Conservation (phyloP, 2,113 vertebrate species). For the Tautogolabrus adspersus region DNA sequence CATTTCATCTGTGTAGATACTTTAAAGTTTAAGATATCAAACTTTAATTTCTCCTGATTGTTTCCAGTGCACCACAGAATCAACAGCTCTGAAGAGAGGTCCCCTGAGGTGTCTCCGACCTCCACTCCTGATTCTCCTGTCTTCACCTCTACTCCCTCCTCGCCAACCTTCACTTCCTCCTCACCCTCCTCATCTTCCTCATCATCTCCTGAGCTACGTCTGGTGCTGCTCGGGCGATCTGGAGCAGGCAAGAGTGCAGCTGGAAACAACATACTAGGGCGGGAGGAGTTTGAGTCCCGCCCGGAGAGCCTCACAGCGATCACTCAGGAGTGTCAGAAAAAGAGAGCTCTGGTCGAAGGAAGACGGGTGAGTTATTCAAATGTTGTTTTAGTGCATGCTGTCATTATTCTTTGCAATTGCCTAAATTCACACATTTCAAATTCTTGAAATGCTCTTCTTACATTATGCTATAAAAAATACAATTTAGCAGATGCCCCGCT, state of each 20-base stretch:
- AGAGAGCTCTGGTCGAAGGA: slow-evolving; percentile 60
- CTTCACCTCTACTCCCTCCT: slow-evolving; percentile 25
- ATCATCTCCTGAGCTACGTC: slow-evolving; percentile 70
- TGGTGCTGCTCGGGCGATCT: slow-evolving; percentile 80
- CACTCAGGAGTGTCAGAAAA: slow-evolving; percentile 77
- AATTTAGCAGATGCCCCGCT: background rate
- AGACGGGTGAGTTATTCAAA: slow-evolving; percentile 52
- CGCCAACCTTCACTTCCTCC: background rate
- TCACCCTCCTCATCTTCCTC: slow-evolving; percentile 14
- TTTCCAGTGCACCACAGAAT: slow-evolving; percentile 74
- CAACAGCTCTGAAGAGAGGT: slow-evolving; percentile 58
- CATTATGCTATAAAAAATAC: background rate
- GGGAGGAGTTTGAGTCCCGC: slow-evolving; percentile 61
- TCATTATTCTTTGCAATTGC: background rate
- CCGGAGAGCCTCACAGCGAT: slow-evolving; percentile 47
- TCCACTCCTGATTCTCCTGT: slow-evolving; percentile 7
- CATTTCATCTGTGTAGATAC: background rate
- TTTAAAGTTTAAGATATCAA: background rate
- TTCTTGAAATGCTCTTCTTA: background rate
- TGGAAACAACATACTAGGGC: slow-evolving; percentile 79
- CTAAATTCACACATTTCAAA: background rate
- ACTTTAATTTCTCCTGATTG: background rate
- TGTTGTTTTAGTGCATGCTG: no score
- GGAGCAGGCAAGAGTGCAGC: slow-evolving; percentile 80
- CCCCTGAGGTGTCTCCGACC: slow-evolving; percentile 37